Evolutionary conservation across 1,140 invertebrate species (phyloP).

Genomic region (Kradibia gibbosae): DNA sequence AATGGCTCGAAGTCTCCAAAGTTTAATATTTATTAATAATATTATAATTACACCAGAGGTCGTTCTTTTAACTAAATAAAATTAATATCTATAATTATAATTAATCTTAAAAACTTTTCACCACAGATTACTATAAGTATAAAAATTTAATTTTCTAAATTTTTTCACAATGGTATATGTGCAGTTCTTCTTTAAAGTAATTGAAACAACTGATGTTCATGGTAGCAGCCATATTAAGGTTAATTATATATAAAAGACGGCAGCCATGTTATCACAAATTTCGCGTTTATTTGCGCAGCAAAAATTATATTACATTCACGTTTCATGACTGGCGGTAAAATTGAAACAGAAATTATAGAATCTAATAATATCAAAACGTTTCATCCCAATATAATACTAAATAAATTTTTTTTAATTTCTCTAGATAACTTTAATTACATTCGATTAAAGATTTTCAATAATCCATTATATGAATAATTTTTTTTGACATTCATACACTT

Average conservation of each 20-base stretch:
- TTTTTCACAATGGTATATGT: not conserved
- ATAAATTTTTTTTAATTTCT: too few relatives aligned
- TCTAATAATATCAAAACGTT: too few relatives aligned
- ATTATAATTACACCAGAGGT: not conserved
- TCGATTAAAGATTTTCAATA: too few relatives aligned
- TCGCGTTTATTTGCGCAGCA: not conserved
- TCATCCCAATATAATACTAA: too few relatives aligned
- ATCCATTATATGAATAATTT: too few relatives aligned
- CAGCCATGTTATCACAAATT: not conserved
- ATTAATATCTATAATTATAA: not conserved
- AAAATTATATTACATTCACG: not conserved
- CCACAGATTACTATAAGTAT: too few relatives aligned
- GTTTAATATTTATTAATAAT: not conserved
- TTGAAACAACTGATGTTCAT: conserved; percentile 46
- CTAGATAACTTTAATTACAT: too few relatives aligned
- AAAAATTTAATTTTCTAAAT: not conserved
- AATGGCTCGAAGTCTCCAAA: too few relatives aligned
- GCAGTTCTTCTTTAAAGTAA: not conserved
- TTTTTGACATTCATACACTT: too few relatives aligned
- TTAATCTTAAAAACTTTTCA: not conserved
- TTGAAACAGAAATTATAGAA: too few relatives aligned
- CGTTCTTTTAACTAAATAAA: conserved; percentile 8
- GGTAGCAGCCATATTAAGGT: conserved; percentile 27
- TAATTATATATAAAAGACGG: not conserved
- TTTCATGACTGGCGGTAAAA: not conserved